These are phyloP conservation scores for Erpetoichthys calabaricus DNA, from an alignment of 2,797 vertebrate species.

Conservation along the genomic window DNA sequence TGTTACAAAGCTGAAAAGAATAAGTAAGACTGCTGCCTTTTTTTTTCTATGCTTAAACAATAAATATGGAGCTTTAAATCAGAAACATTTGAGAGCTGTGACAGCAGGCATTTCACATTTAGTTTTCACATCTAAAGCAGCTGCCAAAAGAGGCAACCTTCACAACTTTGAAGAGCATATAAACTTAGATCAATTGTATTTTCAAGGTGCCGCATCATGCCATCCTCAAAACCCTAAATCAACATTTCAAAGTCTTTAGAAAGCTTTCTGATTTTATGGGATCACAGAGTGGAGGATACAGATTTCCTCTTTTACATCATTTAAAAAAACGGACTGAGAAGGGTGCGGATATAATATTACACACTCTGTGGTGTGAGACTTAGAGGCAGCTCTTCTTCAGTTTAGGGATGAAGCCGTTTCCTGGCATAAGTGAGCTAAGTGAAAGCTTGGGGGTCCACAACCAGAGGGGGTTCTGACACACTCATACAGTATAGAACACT, in stretches of 20 bases:
- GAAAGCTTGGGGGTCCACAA: no score
- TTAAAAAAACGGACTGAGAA: constrained; percentile 48
- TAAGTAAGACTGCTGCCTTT: no score
- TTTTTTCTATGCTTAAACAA: no score
- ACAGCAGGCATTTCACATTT: constrained; percentile 48
- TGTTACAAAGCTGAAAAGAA: no score
- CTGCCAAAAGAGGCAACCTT: constrained; percentile 49
- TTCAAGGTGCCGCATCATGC: constrained; percentile 50
- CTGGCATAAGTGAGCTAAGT: no score
- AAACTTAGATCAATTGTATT: constrained; percentile 64
- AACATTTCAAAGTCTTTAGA: constrained; percentile 68
- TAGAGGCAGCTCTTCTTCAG: no score
- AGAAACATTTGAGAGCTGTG: constrained; percentile 30
- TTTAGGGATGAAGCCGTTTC: no score
- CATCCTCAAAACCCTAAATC: constrained; percentile 47
- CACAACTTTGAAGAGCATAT: constrained; percentile 61
- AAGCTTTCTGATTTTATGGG: constrained; percentile 51
- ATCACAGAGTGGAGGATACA: constrained; percentile 56
- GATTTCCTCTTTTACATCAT: constrained; percentile 63
- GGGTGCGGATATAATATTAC: constrained; percentile 47
- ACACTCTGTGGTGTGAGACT: no score
- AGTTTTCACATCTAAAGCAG: constrained; percentile 59
- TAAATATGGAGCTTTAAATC: constrained; percentile 32
- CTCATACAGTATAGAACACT: no score
- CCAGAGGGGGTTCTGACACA: no score